Evolutionary conservation across 64 coral and sea anemone species (phyloP).

Genomic region (Montipora capricornis): DNA sequence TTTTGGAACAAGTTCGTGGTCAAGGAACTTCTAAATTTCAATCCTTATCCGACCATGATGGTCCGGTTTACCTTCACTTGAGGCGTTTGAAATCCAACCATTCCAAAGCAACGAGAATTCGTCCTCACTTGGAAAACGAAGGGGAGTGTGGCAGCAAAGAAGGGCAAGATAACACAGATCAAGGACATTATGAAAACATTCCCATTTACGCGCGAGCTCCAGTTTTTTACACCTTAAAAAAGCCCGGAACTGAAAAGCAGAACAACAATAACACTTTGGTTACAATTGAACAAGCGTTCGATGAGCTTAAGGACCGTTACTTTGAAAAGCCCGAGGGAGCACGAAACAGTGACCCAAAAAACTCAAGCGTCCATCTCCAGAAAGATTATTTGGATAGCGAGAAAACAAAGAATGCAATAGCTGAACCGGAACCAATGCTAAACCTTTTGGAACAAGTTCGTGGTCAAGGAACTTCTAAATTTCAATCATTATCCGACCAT

Average conservation of each 20-base stretch:
- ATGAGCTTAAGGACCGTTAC: not conserved
- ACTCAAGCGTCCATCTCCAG: not conserved
- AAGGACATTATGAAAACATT: not conserved
- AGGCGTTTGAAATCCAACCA: slow-evolving; percentile 1
- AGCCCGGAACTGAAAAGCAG: not conserved
- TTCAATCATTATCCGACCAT: not conserved
- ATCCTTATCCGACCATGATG: not conserved
- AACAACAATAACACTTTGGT: not conserved
- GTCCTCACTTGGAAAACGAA: not conserved
- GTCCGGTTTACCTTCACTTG: not conserved
- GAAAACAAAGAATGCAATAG: not conserved
- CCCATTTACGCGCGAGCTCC: not conserved
- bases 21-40: not conserved
- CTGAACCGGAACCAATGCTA: not conserved
- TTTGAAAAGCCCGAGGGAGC: not conserved
- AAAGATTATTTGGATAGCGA: not conserved
- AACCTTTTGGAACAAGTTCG: not conserved
- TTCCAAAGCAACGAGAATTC: slow-evolving; percentile 4
- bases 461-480: not conserved
- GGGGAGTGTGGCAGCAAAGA: not conserved
- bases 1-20: not conserved
- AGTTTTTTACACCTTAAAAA: not conserved
- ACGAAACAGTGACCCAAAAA: not conserved
- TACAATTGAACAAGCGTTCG: slow-evolving; percentile 14
- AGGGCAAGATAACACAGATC: not conserved